Conservation (phyloP, 2,888 invertebrate genomes). For the Limenitis arthemis region DNA sequence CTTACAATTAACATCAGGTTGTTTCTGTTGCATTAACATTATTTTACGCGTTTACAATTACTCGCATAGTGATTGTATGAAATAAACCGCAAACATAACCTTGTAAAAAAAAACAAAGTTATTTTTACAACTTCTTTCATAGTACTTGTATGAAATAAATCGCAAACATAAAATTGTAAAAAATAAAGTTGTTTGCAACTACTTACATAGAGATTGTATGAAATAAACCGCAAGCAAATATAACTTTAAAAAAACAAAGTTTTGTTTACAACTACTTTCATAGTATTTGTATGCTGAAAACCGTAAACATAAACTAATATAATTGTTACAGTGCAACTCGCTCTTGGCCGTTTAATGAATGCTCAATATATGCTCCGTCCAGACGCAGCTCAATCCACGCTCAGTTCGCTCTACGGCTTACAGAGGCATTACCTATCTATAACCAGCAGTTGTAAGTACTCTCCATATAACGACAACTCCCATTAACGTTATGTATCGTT, state of each 20-base stretch:
- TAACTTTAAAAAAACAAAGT: no score
- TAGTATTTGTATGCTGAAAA: no score
- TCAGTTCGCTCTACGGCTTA: constrained; percentile 33
- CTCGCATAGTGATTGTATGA: background rate
- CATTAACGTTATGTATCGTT: no score
- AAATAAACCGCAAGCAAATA: no score
- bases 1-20: constrained; percentile 36
- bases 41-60: constrained; percentile 17
- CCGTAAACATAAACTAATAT: background rate
- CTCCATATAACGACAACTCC: background rate
- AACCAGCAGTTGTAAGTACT: constrained; percentile 33
- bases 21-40: constrained; percentile 22
- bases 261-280: no score
- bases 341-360: constrained; percentile 43
- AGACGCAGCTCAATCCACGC: constrained; percentile 17
- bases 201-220: no score
- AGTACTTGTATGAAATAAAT: no score
- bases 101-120: no score
- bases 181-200: no score
- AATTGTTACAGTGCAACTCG: constrained; percentile 38
- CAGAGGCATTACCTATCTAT: constrained; percentile 46
- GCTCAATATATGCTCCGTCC: constrained; percentile 32
- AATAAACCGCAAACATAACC: background rate
- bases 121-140: no score
- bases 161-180: no score